Evolutionary conservation across 2,888 invertebrate genomes (phyloP).

Genomic region (Axea sp.): DNA sequence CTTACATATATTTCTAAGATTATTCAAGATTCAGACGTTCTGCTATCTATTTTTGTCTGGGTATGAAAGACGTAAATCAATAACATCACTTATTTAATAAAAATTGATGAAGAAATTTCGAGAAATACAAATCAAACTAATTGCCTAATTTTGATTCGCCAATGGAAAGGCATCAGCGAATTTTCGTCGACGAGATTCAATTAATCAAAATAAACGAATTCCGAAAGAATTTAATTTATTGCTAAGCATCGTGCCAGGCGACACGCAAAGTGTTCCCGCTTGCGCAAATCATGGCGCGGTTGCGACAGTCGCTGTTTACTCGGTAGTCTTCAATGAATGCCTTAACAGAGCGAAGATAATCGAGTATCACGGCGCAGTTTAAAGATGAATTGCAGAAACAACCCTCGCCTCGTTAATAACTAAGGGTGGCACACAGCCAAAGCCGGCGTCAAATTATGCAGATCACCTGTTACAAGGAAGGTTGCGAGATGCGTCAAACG

Average conservation of each 20-base stretch:
- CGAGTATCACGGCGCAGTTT: conserved; percentile 69
- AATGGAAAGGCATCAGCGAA: not conserved
- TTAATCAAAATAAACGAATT: conserved; percentile 45
- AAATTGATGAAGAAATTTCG: too few relatives aligned
- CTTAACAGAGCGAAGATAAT: conserved; percentile 76
- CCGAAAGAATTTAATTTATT: conserved; percentile 49
- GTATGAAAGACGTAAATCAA: too few relatives aligned
- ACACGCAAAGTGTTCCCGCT: conserved; percentile 38
- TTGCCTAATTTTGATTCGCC: too few relatives aligned
- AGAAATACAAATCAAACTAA: too few relatives aligned
- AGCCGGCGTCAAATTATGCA: conserved; percentile 72
- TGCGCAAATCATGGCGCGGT: conserved; percentile 56
- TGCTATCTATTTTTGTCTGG: too few relatives aligned
- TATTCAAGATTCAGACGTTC: too few relatives aligned
- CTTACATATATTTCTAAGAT: too few relatives aligned
- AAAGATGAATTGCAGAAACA: conserved; percentile 78
- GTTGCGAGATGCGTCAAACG: conserved; percentile 43
- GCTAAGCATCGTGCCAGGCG: conserved; percentile 16
- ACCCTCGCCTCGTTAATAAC: conserved; percentile 70
- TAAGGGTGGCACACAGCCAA: conserved; percentile 63
- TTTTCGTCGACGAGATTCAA: conserved; percentile 3
- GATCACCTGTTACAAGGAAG: conserved; percentile 69
- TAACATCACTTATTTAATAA: too few relatives aligned
- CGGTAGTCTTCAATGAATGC: conserved; percentile 72
- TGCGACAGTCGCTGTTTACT: conserved; percentile 62